Conservation (phyloP, 2,888 invertebrate species). For the Sphinx pinastri region DNA sequence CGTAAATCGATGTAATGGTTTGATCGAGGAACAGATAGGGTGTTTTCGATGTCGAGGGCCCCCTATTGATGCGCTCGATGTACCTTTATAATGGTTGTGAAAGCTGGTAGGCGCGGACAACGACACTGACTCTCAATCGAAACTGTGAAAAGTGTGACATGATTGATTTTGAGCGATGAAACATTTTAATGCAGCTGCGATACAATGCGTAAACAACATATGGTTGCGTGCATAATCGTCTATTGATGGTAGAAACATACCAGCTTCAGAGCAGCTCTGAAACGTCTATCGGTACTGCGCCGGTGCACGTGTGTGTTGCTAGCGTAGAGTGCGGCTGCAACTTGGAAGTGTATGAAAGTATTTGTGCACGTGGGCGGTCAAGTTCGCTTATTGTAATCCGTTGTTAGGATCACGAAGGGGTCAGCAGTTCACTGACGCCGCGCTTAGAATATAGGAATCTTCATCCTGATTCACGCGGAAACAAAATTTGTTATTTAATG, state of each 20-base stretch:
- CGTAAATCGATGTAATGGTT: slow-evolving; percentile 70
- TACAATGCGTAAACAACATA: slow-evolving; percentile 38
- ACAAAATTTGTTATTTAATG: slow-evolving; percentile 58
- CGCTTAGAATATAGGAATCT: slow-evolving; percentile 57
- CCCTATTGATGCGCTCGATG: slow-evolving; percentile 51
- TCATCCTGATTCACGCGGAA: slow-evolving; percentile 65
- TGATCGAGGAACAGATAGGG: slow-evolving; percentile 61
- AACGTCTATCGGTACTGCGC: slow-evolving; percentile 20
- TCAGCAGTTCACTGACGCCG: slow-evolving; percentile 66
- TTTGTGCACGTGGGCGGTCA: slow-evolving; percentile 73
- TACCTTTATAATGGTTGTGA: slow-evolving; percentile 60
- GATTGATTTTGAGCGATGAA: slow-evolving; percentile 55
- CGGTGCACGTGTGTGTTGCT: slow-evolving; percentile 1
- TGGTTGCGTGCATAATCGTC: slow-evolving; percentile 36
- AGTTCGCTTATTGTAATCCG: slow-evolving; percentile 69
- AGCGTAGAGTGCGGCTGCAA: slow-evolving; percentile 26
- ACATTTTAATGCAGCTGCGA: slow-evolving; percentile 36
- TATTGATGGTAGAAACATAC: slow-evolving; percentile 50
- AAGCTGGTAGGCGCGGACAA: slow-evolving; percentile 54
- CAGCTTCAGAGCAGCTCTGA: slow-evolving; percentile 31
- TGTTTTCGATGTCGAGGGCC: slow-evolving; percentile 55
- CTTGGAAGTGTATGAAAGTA: slow-evolving; percentile 52
- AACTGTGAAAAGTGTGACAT: slow-evolving; percentile 54
- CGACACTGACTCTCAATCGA: slow-evolving; percentile 46
- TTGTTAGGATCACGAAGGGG: slow-evolving; percentile 62